A percentile compares a stretch with the other conserved stretches of the same genome.
Evolutionary conservation across 2,888 invertebrate genomes (phyloP).

Genomic region (Reticulitermes lucifugus): DNA sequence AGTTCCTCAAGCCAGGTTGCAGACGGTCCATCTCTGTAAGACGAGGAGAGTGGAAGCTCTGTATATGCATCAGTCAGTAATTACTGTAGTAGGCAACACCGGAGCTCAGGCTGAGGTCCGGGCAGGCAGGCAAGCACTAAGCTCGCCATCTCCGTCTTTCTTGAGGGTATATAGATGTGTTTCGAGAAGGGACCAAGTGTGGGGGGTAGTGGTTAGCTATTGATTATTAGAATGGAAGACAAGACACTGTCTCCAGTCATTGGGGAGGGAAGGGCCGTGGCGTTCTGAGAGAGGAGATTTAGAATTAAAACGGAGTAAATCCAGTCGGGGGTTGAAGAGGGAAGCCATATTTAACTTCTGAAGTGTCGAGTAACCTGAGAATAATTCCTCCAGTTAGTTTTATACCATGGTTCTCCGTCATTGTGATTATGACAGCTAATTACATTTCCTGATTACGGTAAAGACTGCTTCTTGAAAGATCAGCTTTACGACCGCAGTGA

Average conservation of each 20-base stretch:
- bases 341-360: slow-evolving; percentile 18
- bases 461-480: background rate
- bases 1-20: background rate
- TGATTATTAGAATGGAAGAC: slow-evolving; percentile 53
- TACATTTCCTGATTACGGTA: background rate
- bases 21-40: slow-evolving; percentile 4
- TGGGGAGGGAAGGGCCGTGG: slow-evolving; percentile 32
- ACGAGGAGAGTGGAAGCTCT: background rate
- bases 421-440: background rate
- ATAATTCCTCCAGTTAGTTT: slow-evolving; percentile 11
- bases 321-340: background rate
- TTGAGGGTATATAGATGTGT: slow-evolving; percentile 33
- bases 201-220: slow-evolving; percentile 47
- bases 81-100: background rate
- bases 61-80: slow-evolving; percentile 28
- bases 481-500: too few relatives aligned
- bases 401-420: slow-evolving; percentile 3
- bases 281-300: slow-evolving; percentile 24
- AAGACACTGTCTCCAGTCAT: slow-evolving; percentile 45
- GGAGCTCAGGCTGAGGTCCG: background rate
- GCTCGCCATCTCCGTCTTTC: slow-evolving; percentile 25
- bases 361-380: slow-evolving; percentile 22
- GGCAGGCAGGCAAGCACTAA: background rate
- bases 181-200: slow-evolving; percentile 25
- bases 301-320: slow-evolving; percentile 38